Percentiles rank a stretch among this genome's conserved stretches.
Conservation (phyloP, 2,888 invertebrate genomes). For the Branchinecta sandiegonensis region DNA sequence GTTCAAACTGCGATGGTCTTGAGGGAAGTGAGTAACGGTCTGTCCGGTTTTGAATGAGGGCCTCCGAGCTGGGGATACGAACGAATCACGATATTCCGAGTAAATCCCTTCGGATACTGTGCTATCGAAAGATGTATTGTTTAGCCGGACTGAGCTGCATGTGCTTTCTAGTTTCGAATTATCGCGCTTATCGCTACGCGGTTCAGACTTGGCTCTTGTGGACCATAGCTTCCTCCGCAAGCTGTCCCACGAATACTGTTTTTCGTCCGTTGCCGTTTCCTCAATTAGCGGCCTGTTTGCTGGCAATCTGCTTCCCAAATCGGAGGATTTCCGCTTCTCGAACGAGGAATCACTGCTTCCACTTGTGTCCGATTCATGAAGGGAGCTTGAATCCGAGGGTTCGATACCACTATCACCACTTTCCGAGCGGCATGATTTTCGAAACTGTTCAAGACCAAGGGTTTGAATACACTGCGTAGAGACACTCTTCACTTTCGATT, state of each 20-base stretch:
- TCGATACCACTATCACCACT: constrained; percentile 26
- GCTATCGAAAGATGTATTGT: no score
- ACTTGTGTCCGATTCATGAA: constrained; percentile 23
- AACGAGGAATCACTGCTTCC: constrained; percentile 18
- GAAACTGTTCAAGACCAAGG: not conserved
- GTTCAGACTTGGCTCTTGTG: not conserved
- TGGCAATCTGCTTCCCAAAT: no score
- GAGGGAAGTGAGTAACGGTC: constrained; percentile 8
- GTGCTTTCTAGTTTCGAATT: no score
- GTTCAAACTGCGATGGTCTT: not conserved
- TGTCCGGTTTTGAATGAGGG: not conserved
- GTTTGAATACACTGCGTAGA: constrained; percentile 8
- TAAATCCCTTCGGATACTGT: not conserved
- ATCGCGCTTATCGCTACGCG: not conserved
- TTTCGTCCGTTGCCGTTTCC: no score
- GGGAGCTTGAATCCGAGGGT: constrained; percentile 27
- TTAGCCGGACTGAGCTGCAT: no score
- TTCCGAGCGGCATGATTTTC: constrained; percentile 23
- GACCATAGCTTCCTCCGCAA: not conserved
- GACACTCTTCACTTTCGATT: not conserved
- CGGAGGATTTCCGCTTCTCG: no score
- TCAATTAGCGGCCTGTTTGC: no score
- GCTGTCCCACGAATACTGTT: no score
- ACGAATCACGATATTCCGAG: not conserved
- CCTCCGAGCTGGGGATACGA: not conserved